These are phyloP conservation scores for Brachyptera putata DNA, from an alignment of 2,888 invertebrate genomes.

Conservation along the genomic window DNA sequence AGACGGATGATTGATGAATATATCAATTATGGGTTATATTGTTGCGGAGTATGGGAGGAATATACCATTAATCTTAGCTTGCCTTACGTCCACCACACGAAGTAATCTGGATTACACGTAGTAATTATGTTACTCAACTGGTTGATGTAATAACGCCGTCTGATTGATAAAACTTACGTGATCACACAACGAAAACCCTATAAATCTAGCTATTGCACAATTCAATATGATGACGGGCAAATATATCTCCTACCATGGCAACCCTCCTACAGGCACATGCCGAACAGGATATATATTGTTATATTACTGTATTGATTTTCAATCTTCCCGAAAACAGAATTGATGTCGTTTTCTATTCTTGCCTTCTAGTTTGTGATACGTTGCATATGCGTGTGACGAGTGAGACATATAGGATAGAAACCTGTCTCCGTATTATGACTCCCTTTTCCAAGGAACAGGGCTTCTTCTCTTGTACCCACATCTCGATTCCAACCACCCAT, in stretches of 20 bases:
- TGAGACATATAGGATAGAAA: neutral
- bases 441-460: neutral
- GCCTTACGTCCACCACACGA: neutral
- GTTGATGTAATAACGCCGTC: no score
- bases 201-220: no score
- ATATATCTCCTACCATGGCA: no score
- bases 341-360: constrained; percentile 6
- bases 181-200: no score
- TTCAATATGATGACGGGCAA: no score
- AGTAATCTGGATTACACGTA: no score
- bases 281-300: no score
- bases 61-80: neutral
- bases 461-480: neutral
- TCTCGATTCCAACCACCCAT: neutral
- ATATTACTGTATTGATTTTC: constrained; percentile 23
- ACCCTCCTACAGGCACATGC: no score
- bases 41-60: constrained; percentile 1
- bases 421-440: neutral
- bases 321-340: constrained; percentile 18
- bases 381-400: neutral
- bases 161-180: no score
- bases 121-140: no score
- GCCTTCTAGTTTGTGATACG: neutral
- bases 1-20: constrained; percentile 12
- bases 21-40: constrained; percentile 7